These are phyloP conservation scores for Micrasema longulum DNA, from an alignment of 1,140 invertebrate genomes.

Conservation along the genomic window DNA sequence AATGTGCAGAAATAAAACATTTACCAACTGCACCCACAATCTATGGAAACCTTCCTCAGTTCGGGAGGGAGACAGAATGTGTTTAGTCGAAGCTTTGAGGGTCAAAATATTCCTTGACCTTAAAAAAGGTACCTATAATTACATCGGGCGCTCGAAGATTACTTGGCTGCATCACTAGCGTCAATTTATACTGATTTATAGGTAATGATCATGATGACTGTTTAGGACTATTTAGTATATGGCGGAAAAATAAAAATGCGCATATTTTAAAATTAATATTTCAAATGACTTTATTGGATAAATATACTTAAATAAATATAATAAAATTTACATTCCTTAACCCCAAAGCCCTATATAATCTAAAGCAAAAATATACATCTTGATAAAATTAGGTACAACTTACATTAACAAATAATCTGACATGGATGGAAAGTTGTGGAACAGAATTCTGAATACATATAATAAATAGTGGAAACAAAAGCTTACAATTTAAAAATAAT, in stretches of 20 bases:
- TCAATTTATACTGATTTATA: too few relatives aligned
- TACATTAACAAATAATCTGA: constrained; percentile 22
- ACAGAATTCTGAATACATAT: constrained; percentile 19
- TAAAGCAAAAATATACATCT: constrained; percentile 53
- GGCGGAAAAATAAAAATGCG: not conserved
- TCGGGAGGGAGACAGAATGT: too few relatives aligned
- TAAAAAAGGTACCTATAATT: too few relatives aligned
- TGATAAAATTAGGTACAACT: constrained; percentile 37
- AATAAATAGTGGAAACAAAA: constrained; percentile 12
- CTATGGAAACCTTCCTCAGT: too few relatives aligned
- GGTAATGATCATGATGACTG: too few relatives aligned
- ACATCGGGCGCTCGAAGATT: too few relatives aligned
- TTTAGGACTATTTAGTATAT: too few relatives aligned
- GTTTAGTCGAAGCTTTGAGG: too few relatives aligned
- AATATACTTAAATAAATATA: constrained; percentile 49
- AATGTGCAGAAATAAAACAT: too few relatives aligned
- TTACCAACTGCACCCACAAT: too few relatives aligned
- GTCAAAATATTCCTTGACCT: too few relatives aligned
- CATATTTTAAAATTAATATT: constrained; percentile 33
- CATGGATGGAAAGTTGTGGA: constrained; percentile 18
- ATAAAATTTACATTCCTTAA: constrained; percentile 54
- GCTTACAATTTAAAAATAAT: constrained; percentile 8
- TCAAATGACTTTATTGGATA: constrained; percentile 40
- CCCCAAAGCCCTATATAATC: constrained; percentile 52
- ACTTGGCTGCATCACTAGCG: too few relatives aligned